Evolutionary conservation across 2,797 vertebrate species (phyloP).

Genomic region (Phoxinus dragarum): DNA sequence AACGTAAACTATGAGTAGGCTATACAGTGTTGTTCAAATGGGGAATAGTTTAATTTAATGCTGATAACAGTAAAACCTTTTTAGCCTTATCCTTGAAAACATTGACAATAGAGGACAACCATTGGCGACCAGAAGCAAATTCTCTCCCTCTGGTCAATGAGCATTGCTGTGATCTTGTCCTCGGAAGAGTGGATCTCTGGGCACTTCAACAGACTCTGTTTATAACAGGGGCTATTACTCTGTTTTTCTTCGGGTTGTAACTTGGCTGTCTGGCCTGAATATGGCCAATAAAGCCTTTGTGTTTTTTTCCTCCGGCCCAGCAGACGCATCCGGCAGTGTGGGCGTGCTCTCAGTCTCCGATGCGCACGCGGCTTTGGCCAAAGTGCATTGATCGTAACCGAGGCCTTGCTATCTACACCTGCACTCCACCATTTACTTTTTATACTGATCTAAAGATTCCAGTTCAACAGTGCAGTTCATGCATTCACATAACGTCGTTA

Average conservation of each 20-base stretch:
- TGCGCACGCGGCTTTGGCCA: slow-evolving; percentile 69
- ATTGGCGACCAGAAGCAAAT: not conserved
- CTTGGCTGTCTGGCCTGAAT: slow-evolving; percentile 82
- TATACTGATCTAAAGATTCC: slow-evolving; percentile 36
- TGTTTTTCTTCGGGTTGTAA: slow-evolving; percentile 83
- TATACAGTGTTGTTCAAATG: not conserved
- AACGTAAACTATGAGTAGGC: not conserved
- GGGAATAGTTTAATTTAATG: not conserved
- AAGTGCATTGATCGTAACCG: slow-evolving; percentile 96
- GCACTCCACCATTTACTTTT: slow-evolving; percentile 51
- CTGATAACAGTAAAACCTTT: not conserved
- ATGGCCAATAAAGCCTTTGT: slow-evolving; percentile 85
- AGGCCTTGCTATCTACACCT: slow-evolving; percentile 88
- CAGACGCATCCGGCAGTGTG: slow-evolving; percentile 79
- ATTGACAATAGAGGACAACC: not conserved
- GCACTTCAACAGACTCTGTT: slow-evolving; percentile 78
- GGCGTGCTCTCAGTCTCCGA: slow-evolving; percentile 73
- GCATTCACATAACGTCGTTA: not conserved
- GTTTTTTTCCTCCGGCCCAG: slow-evolving; percentile 72
- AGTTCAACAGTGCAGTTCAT: slow-evolving; percentile 19
- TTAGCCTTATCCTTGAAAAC: not conserved
- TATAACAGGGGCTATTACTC: slow-evolving; percentile 81
- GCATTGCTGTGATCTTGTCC: slow-evolving; percentile 62
- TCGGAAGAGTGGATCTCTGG: slow-evolving; percentile 74
- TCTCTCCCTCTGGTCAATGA: slow-evolving; percentile 3